These are phyloP conservation scores for Pristionchus exspectatus DNA, from an alignment of 2,888 invertebrate species.

Conservation along the genomic window DNA sequence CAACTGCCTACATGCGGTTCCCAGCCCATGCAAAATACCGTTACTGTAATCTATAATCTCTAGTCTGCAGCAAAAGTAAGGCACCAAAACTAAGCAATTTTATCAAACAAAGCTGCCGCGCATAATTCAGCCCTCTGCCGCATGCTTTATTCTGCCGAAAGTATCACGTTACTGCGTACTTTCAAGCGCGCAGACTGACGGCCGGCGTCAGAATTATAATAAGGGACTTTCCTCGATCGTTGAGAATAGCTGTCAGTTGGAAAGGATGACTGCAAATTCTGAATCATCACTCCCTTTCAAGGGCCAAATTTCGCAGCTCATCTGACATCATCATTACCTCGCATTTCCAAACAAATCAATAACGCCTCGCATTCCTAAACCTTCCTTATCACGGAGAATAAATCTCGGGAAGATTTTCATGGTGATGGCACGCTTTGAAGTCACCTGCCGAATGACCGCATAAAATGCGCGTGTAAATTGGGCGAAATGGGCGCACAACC, in stretches of 20 bases:
- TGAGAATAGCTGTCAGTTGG: neutral
- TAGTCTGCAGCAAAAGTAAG: neutral
- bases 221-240: neutral
- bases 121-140: neutral
- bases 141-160: neutral
- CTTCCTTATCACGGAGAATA: neutral
- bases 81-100: neutral
- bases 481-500: neutral
- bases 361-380: neutral
- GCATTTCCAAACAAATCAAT: constrained; percentile 7
- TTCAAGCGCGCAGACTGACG: neutral
- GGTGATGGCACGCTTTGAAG: neutral
- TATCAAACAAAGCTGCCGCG: neutral
- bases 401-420: neutral
- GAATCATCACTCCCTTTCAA: no score
- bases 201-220: neutral
- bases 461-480: neutral
- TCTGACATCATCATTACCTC: neutral
- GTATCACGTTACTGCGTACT: neutral
- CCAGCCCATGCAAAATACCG: neutral
- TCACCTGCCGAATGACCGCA: neutral
- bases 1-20: neutral
- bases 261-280: no score
- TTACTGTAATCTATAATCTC: neutral
- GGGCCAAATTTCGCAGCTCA: neutral